Evolutionary conservation across 2,797 vertebrate species (phyloP), one percentile per base, ranked within the genome.

Genomic region (Coilia nasus): DNA sequence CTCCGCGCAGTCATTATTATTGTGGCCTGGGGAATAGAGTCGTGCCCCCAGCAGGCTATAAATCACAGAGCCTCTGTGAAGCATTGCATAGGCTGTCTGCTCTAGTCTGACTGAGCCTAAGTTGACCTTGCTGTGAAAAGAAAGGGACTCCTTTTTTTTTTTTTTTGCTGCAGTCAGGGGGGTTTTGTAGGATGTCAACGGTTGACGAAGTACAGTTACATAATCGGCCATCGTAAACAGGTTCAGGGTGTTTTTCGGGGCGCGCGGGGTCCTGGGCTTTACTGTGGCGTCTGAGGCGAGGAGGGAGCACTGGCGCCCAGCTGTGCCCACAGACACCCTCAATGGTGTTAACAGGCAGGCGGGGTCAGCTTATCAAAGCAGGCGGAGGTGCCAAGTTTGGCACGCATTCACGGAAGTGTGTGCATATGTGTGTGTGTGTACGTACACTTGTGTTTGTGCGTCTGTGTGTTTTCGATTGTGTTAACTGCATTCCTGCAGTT

Each of bases 331-430:
- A 81, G 78, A 64, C 25, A 85, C 54, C 78, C 47, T 67, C 17
- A 25, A n/a, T 86, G 80, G 54, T 85, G 87, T 85, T 86, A 64
- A 82, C 56, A 64, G 67, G 14, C 71, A 86, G 71, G 6, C 81
- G 82, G 71, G 46, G 25, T 78, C 59, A 35, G 82, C 60, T 44
- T 25, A 75, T 35, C 31, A 81, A 41, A 10, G 64, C 15, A 83
- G 78, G 14, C 23, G n/a, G 28, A 86, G 85, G 85, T 83, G 87
- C 64, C 10, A 83, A 80, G 71, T 81, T 60, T 88, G 78, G 87
- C 83, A 67, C 54, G 41, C 21, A 64, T 80, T 82, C 46, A 31
- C 41, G 47, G 21, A 35, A 41, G 62, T 31, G 62, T 28, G 10
- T 6, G 6, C 3, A 25, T 35, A 15, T 71, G 64, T 9, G 62